These are phyloP conservation scores for Sphaerodactylus townsendi DNA, from an alignment of 2,113 vertebrate genomes.

Conservation along the genomic window DNA sequence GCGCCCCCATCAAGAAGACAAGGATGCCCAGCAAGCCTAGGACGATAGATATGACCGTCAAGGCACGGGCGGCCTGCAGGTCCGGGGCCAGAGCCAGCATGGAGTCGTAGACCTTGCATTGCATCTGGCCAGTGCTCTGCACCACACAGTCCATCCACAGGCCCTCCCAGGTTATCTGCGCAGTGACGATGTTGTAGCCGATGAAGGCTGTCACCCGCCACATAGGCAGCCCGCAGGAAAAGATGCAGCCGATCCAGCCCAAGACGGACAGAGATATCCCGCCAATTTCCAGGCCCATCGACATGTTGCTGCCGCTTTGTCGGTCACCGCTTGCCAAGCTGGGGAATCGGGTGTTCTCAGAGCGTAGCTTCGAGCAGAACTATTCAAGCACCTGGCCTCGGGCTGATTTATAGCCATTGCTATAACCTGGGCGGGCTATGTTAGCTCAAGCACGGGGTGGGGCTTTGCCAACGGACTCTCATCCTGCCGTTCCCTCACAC, in stretches of 20 bases:
- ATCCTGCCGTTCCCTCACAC: conserved; percentile 42
- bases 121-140: conserved; percentile 89
- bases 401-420: conserved; percentile 53
- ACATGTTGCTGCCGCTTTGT: conserved; percentile 66
- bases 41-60: conserved; percentile 85
- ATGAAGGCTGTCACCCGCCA: conserved; percentile 91
- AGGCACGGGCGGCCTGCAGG: conserved; percentile 86
- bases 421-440: conserved; percentile 23
- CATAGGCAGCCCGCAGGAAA: conserved; percentile 86
- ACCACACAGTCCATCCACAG: conserved; percentile 90
- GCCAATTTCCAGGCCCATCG: conserved; percentile 87
- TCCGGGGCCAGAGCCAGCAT: conserved; percentile 84
- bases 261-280: conserved; percentile 81
- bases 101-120: conserved; percentile 87
- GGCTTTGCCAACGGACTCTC: conserved; percentile 56
- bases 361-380: conserved; percentile 13
- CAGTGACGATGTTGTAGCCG: conserved; percentile 88
- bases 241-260: conserved; percentile 85
- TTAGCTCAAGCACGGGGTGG: conserved; percentile 51
- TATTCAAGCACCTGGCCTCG: conserved; percentile 27
- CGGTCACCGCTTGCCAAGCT: rapidly evolving
- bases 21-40: conserved; percentile 82
- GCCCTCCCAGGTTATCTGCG: conserved; percentile 86
- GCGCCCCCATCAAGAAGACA: conserved; percentile 86
- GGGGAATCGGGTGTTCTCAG: neutral